Conservation (phyloP, 2,797 vertebrate species). For the Anas bahamensis region DNA sequence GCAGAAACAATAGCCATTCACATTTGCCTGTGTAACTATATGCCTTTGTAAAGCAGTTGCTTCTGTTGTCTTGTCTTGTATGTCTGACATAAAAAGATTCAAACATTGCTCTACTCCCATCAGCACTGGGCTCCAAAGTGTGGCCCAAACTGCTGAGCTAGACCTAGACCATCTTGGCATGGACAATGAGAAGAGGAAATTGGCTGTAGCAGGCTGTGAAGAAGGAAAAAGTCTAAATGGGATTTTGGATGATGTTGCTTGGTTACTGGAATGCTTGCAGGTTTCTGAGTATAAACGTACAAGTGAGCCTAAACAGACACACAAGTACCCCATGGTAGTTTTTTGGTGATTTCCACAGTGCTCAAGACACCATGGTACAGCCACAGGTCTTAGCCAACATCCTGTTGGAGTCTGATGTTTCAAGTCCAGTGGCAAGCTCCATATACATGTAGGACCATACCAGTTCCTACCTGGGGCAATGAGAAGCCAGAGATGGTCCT, state of each 20-base stretch:
- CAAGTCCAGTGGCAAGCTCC: neutral
- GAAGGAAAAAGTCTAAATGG: neutral
- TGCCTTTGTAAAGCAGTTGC: neutral
- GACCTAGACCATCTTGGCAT: neutral
- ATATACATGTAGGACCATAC: accelerated
- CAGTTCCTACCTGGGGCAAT: neutral
- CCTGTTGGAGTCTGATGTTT: neutral
- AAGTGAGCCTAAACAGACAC: accelerated
- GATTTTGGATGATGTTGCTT: neutral
- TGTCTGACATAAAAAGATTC: neutral
- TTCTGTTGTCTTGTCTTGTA: neutral
- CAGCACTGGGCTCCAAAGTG: neutral
- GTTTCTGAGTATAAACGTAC: neutral
- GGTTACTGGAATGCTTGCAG: neutral
- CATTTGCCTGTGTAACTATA: slow-evolving; percentile 30
- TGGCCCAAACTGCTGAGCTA: neutral
- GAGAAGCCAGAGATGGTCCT: neutral
- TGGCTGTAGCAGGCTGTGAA: neutral
- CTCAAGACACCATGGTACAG: neutral
- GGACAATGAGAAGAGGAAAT: neutral
- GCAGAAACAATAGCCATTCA: slow-evolving; percentile 63
- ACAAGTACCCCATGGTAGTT: neutral
- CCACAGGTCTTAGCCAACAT: neutral
- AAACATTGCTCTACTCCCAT: neutral
- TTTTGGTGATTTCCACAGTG: neutral